Base-by-base conservation (phyloP, 2,113 vertebrate species). In the Pedetes capensis region DNA sequence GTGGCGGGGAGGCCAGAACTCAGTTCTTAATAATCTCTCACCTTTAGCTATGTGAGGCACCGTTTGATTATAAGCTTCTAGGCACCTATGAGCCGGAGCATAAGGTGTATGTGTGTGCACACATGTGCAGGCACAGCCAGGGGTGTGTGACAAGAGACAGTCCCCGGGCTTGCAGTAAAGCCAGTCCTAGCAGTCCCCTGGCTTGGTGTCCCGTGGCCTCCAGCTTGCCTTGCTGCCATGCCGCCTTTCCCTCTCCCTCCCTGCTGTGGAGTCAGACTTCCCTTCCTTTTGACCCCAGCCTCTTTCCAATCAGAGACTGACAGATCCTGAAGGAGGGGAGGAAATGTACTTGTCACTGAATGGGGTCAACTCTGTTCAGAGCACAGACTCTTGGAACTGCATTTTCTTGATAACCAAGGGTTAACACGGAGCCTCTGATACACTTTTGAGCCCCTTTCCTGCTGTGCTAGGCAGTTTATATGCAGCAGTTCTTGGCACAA, bases 21-120 rank as follows among this genome's bases (percentile, higher is more conserved):
- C 90, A 8, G 53, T 68, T 72, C 87, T 91, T 11, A 4, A 10
- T 39, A 6, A 59, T 51, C 85, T 86, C 82, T 66, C 49, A 13
- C 14, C 0, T 87, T 94, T 1, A 34, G 32, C 82, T 84, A 87
- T 91, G 69, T 59, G 81, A 85, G 93, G 92, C 76, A 61, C 53
- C n/a, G 74, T 91, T 88, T 63, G 93, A 85, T 96, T 39, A 44
- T 95, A 93, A 95, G 89, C 95, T 86, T 96, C 57, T 11, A 32
- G 0, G 0, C 6, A 37, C 49, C 87, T 74, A 18, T 23, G 29
- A 63, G 11, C 25, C 29, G 39, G 25, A 64, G 59, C 0, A 0
- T 22, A 63, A 63, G 47, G 49, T 23, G 44, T n/a, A 34, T 47
- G 10, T 29, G 23, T n/a, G 14, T 51, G 63, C 10, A 0, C 11